phyloP scores from a whole-genome alignment of 2,797 vertebrate species.

The Enoplosus armatus region DNA sequence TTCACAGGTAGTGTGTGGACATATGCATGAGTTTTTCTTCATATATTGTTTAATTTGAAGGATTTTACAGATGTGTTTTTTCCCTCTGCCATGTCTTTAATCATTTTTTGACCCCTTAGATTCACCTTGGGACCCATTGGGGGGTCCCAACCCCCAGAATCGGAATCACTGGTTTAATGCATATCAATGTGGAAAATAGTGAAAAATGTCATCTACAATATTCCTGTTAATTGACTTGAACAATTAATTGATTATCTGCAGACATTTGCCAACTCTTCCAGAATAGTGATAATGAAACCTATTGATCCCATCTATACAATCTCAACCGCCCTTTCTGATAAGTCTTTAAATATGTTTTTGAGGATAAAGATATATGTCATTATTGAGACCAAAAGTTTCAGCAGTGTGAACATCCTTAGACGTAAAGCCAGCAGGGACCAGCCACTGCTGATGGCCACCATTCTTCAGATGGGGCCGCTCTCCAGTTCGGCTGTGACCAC shows the following conservation, averaged over 20 bases:
- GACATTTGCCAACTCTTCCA: neutral
- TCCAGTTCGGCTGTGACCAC: conserved; percentile 77
- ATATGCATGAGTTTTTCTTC: neutral
- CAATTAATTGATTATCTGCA: neutral
- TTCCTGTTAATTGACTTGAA: neutral
- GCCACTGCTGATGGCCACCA: conserved; percentile 65
- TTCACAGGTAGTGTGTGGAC: neutral
- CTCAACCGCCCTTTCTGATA: conserved; percentile 5
- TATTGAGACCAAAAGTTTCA: conserved; percentile 44
- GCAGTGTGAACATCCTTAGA: conserved; percentile 54
- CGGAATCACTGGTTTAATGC: neutral
- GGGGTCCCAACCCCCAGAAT: neutral
- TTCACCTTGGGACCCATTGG: neutral
- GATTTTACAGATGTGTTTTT: neutral
- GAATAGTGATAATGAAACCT: neutral
- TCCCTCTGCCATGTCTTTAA: neutral
- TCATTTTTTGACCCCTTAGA: neutral
- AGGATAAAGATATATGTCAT: conserved; percentile 33
- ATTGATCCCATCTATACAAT: neutral
- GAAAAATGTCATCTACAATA: neutral
- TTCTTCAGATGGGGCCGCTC: conserved; percentile 78
- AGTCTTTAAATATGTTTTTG: neutral
- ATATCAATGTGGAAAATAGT: neutral
- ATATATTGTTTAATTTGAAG: neutral
- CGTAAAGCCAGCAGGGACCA: conserved; percentile 52